Base-by-base conservation (phyloP, 2,797 vertebrate species). In the Hippopotamyrus pictus region DNA sequence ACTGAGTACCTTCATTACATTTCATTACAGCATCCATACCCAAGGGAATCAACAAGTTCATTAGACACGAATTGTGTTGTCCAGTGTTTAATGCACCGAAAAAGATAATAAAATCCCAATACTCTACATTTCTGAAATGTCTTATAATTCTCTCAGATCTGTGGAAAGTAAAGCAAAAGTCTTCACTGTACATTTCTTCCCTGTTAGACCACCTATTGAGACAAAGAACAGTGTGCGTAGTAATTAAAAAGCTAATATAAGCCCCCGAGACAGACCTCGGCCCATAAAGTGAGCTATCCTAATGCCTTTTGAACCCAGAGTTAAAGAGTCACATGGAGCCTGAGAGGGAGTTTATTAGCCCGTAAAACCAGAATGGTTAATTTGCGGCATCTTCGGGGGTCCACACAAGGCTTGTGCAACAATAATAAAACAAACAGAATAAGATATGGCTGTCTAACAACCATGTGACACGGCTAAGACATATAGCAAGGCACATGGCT, bases 101-200 rank as follows among this genome's bases (percentile, higher is more conserved):
- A 22, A 25, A 11, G 48, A 50, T 50, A 84, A 84, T 84, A n/a
- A 84, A 84, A 84, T 84, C 46, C 19, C 82, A 84, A 84, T 84
- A 84, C 19, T 48, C 5, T 84, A 11, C 17, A 84, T 25, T 84
- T n/a, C 19, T 50, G 25, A 84, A n/a, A 29, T 22, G 2, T 84
- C 46, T 84, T 84, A 25, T 84, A 46, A 84, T 84, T 84, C 82
- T 17, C 46, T 84, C 7, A 25, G 46, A 84, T 50, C 37, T 46
- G 82, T 22, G 4, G 19, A 84, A 84, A 84, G n/a, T 50, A 84
- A 84, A 29, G 9, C 44, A 9, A 37, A 48, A 9, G 29, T 37
- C 33, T 76, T 44, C 37, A 22, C n/a, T 25, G n/a, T 84, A 50
- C 25, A 84, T 22, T 50, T 84, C 19, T 50, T 48, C 9, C 46